Evolutionary conservation across 1,140 invertebrate genomes (phyloP).

Genomic region (Dreissena rostriformis): DNA sequence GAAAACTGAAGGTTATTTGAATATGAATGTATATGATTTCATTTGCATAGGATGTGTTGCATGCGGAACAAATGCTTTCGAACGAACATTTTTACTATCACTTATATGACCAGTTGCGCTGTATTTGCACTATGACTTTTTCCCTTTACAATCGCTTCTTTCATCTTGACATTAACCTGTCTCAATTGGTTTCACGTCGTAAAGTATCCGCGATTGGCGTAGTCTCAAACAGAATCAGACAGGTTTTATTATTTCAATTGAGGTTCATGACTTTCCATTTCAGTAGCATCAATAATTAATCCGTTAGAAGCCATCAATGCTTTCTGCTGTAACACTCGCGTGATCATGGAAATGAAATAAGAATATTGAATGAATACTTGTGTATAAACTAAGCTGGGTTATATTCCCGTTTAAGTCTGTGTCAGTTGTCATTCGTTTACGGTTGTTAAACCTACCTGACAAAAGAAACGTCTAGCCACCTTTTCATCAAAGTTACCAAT

Average conservation of each 20-base stretch:
- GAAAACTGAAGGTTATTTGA: too few relatives aligned
- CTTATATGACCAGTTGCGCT: too few relatives aligned
- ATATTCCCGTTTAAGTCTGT: too few relatives aligned
- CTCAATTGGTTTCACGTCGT: neutral
- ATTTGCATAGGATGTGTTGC: too few relatives aligned
- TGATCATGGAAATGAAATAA: too few relatives aligned
- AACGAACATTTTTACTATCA: too few relatives aligned
- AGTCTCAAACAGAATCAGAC: neutral
- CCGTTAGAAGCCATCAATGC: neutral
- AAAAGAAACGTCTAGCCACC: constrained; percentile 96
- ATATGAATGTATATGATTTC: too few relatives aligned
- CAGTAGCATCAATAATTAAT: constrained; percentile 25
- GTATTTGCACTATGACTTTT: neutral
- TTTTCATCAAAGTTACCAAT: constrained; percentile 97
- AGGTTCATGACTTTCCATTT: constrained; percentile 16
- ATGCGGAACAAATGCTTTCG: too few relatives aligned
- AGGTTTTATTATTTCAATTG: constrained; percentile 30
- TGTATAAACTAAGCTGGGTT: too few relatives aligned
- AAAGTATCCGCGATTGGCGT: neutral
- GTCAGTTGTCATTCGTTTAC: too few relatives aligned
- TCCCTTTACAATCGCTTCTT: neutral
- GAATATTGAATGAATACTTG: too few relatives aligned
- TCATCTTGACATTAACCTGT: constrained; percentile 2
- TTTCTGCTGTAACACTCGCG: too few relatives aligned
- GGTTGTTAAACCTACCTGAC: constrained; percentile 86